phyloP scores from a whole-genome alignment of 1,140 invertebrate species.

The Pseudomyrmex cubaensis region DNA sequence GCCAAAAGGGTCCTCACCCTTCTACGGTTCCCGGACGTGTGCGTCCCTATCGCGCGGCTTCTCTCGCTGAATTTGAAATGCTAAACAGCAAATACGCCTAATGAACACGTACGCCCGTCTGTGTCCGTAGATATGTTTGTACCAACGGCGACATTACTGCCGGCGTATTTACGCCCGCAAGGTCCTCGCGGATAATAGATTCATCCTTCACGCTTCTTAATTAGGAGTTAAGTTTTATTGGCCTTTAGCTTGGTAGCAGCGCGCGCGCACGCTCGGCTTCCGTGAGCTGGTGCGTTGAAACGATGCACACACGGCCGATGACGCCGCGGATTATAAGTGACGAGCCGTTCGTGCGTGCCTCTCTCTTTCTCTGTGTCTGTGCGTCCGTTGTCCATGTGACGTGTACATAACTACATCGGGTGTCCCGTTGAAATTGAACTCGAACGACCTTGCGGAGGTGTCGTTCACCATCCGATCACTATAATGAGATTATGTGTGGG shows the following conservation, averaged over 20 bases:
- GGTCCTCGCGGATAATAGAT: conserved; percentile 82
- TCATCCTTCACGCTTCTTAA: conserved; percentile 85
- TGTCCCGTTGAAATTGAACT: conserved; percentile 46
- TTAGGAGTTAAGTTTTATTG: conserved; percentile 85
- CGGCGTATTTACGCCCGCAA: conserved; percentile 78
- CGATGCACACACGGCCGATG: background rate
- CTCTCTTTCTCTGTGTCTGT: conserved; percentile 20
- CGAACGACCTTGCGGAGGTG: conserved; percentile 45
- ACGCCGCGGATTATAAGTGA: conserved; percentile 65
- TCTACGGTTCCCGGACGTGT: conserved; percentile 25
- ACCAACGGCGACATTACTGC: conserved; percentile 80
- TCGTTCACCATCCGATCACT: background rate
- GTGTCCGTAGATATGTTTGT: conserved; percentile 81
- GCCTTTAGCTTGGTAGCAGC: conserved; percentile 76
- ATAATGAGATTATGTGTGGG: conserved; percentile 17
- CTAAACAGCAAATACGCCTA: conserved; percentile 85
- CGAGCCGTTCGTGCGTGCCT: conserved; percentile 22
- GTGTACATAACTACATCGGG: conserved; percentile 19
- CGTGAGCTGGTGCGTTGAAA: conserved; percentile 28
- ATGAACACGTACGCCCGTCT: conserved; percentile 84
- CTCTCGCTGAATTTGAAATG: conserved; percentile 83
- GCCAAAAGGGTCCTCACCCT: conserved; percentile 71
- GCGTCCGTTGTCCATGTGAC: background rate
- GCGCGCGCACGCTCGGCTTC: conserved; percentile 34
- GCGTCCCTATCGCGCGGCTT: conserved; percentile 72